These are phyloP conservation scores for Chlorodrepanis virens DNA, from an alignment of 2,113 vertebrate species.

Conservation along the genomic window DNA sequence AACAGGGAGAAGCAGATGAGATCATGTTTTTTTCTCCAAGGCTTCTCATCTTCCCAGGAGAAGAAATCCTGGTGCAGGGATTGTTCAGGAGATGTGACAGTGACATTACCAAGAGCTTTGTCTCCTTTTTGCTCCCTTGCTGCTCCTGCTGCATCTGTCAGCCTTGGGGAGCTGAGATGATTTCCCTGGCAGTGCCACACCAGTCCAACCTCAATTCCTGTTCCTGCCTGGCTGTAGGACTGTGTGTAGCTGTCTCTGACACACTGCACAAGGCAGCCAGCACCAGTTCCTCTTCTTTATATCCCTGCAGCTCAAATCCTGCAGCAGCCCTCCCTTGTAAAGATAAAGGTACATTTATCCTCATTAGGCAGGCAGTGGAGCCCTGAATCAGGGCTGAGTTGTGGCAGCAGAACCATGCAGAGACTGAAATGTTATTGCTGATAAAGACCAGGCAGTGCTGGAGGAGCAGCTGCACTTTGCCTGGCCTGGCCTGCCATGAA, in stretches of 20 bases:
- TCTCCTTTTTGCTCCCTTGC: background rate
- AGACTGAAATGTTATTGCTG: background rate
- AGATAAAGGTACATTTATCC: slow-evolving; percentile 20
- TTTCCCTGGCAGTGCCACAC: background rate
- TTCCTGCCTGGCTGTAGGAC: background rate
- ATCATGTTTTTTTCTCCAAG: too few relatives aligned
- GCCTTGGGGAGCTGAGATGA: background rate
- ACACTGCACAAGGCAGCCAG: background rate
- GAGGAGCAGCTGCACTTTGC: background rate
- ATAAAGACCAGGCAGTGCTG: background rate
- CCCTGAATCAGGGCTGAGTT: background rate
- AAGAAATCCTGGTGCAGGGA: too few relatives aligned
- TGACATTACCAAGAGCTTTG: background rate
- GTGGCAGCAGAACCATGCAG: background rate
- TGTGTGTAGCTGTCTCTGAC: background rate
- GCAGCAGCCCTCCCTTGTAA: background rate
- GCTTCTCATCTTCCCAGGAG: too few relatives aligned
- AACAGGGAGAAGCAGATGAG: too few relatives aligned
- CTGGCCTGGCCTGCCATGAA: background rate
- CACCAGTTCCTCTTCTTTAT: background rate
- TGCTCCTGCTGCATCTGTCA: background rate
- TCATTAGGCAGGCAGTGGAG: background rate
- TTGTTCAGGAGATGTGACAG: too few relatives aligned
- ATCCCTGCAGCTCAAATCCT: background rate
- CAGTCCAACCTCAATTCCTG: background rate